These are phyloP conservation scores for Actinia tenebrosa DNA, from an alignment of 64 coral and sea anemone genomes.

Conservation along the genomic window DNA sequence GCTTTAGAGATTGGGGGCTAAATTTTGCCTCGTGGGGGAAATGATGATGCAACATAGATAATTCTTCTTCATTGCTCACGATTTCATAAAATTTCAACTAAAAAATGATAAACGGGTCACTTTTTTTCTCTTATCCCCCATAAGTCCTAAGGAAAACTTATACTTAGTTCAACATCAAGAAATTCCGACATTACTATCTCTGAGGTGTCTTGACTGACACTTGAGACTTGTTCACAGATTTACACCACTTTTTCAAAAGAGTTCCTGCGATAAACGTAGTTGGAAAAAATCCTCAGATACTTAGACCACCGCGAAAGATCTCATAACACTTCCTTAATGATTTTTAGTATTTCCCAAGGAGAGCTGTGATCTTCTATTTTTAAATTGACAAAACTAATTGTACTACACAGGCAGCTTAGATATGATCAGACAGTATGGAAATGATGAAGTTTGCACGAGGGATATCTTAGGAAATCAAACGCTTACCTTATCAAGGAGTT, in stretches of 20 bases:
- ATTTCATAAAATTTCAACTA: not conserved
- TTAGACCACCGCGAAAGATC: not conserved
- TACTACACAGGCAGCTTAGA: not conserved
- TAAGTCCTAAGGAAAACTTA: not conserved
- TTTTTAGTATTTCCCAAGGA: not conserved
- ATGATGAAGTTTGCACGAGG: not conserved
- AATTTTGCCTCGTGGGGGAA: not conserved
- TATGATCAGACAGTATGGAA: not conserved
- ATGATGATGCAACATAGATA: not conserved
- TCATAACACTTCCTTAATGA: not conserved
- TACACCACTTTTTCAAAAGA: not conserved
- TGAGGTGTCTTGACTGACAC: not conserved
- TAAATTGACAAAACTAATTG: slow-evolving; percentile 2
- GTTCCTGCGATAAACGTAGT: not conserved
- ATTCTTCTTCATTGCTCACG: not conserved
- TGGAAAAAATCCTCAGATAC: not conserved
- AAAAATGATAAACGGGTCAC: not conserved
- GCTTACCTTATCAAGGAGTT: not conserved
- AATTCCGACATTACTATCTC: not conserved
- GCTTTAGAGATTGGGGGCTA: not conserved
- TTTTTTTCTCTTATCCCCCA: not conserved
- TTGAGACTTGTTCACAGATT: not conserved
- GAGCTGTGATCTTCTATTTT: not conserved
- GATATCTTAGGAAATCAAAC: not conserved
- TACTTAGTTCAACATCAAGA: not conserved